Evolutionary conservation across 2,888 invertebrate species (phyloP), one percentile per base, ranked within the genome.

Genomic region (Aradus depressus): DNA sequence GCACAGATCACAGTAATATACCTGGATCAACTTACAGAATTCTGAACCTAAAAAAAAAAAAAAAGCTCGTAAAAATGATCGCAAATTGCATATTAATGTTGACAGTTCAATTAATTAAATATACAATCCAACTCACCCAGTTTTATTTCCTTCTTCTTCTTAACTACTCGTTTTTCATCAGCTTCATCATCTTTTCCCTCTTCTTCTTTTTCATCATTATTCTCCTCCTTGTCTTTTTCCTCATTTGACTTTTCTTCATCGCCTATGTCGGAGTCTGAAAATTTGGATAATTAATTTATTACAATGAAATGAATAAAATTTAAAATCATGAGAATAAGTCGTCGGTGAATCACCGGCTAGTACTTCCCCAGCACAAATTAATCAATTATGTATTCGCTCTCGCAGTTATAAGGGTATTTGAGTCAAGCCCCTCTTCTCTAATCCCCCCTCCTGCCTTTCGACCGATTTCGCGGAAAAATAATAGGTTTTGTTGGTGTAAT

Each of bases 1-100:
- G 68, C 88, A 88, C 53, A 88, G 67, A 62, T 84, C 85, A 66
- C 88, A 88, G 67, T 79, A 86, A 68, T 79, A 77, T 10, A 84
- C 84, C 67, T 85, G 82, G 47, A 86, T 74, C 63, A 81, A 79
- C 63, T 82, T 82, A 41, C 87, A 80, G 62, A 80, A 83, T 59
- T 88, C 85, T 47, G 78, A 75, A 10, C 87, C 66, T 64, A 32
- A 43, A 45, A 50, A 25, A 28, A 1, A 49, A 38, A 34, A 26
- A 10, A 14, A 41, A 34, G 32, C 37, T 34, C 8, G 18, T 10
- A 39, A 21, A 26, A 6, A 35, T 28, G 8, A 49, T n/a, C n/a
- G n/a, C n/a, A n/a, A n/a, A n/a, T n/a, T n/a, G n/a, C 19, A 42
- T 12, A 50, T n/a, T 12, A 14, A 14, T n/a, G n/a, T n/a, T n/a